Percentiles rank a stretch among this genome's conserved stretches.
Evolutionary conservation across 2,113 vertebrate species (phyloP).

Genomic region (Helogale parvula): DNA sequence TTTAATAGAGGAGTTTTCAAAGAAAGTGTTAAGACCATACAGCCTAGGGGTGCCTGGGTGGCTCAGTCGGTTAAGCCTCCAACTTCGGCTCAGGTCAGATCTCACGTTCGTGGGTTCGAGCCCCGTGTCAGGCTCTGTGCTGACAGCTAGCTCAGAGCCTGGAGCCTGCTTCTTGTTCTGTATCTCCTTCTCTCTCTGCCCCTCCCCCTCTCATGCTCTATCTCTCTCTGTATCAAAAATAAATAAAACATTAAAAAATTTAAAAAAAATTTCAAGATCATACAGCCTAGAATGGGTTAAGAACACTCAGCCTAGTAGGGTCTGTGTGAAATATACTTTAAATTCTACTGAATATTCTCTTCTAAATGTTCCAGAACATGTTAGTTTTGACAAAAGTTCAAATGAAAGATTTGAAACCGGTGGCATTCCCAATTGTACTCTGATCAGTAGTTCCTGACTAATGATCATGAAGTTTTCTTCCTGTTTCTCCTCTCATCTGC

Average conservation of each 20-base stretch:
- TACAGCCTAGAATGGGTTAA: background rate
- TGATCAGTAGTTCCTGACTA: slow-evolving; percentile 30
- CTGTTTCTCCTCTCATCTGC: slow-evolving; percentile 4
- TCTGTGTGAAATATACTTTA: background rate
- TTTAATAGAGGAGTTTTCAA: background rate
- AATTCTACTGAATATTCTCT: background rate
- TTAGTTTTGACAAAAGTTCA: slow-evolving; percentile 29
- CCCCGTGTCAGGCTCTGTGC: too few relatives aligned
- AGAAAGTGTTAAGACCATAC: background rate
- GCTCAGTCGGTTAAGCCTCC: too few relatives aligned
- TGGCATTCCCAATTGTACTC: background rate
- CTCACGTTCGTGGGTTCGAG: too few relatives aligned
- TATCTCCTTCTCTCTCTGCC: too few relatives aligned
- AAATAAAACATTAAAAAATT: background rate
- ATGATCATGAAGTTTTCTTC: slow-evolving; percentile 9
- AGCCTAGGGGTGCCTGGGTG: background rate
- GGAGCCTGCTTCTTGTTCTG: too few relatives aligned
- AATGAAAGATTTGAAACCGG: background rate
- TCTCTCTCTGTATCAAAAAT: too few relatives aligned
- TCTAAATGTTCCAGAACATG: background rate
- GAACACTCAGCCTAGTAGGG: background rate
- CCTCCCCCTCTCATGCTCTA: too few relatives aligned
- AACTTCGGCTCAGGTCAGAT: too few relatives aligned
- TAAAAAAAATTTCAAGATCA: background rate
- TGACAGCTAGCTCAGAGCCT: too few relatives aligned